A percentile compares a stretch with the other conserved stretches of the same genome.
Conservation (phyloP, 2,888 invertebrate species). For the Cheilosia soror region DNA sequence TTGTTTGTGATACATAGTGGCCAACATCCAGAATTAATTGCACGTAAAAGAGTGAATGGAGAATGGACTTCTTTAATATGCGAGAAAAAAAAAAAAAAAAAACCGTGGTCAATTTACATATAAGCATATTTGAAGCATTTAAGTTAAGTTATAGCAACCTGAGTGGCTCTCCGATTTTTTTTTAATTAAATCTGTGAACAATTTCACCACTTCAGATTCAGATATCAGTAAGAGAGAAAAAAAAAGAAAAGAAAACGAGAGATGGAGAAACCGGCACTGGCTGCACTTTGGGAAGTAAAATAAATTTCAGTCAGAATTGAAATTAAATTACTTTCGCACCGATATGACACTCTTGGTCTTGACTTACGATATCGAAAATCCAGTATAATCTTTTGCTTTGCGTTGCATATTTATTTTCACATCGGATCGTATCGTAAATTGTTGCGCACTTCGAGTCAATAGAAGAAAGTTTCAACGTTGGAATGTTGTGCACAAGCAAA, state of each 20-base stretch:
- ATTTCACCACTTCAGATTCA: constrained; percentile 45
- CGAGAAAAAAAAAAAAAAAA: constrained; percentile 20
- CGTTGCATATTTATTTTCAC: too few species aligned
- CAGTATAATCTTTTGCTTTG: too few species aligned
- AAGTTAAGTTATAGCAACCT: constrained; percentile 43
- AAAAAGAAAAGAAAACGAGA: constrained; percentile 10
- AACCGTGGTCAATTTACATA: constrained; percentile 36
- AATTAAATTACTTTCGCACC: background rate
- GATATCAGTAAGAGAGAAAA: constrained; percentile 1
- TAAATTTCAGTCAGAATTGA: constrained; percentile 6
- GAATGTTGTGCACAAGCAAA: too few species aligned
- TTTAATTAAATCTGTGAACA: constrained; percentile 30
- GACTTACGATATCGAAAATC: too few species aligned
- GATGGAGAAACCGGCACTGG: constrained; percentile 17
- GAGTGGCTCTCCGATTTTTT: constrained; percentile 1
- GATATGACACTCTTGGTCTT: too few species aligned
- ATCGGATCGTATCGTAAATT: too few species aligned
- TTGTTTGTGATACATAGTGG: constrained; percentile 37
- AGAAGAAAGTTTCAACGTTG: too few species aligned
- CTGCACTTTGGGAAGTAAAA: background rate
- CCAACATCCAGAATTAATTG: constrained; percentile 60
- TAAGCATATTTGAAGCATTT: constrained; percentile 27
- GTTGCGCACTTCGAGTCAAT: too few species aligned
- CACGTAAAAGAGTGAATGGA: constrained; percentile 53
- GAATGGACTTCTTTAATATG: constrained; percentile 52